Evolutionary conservation across 2,888 invertebrate species (phyloP), one percentile per base, ranked within the genome.

Genomic region (Tortricodes alternella): DNA sequence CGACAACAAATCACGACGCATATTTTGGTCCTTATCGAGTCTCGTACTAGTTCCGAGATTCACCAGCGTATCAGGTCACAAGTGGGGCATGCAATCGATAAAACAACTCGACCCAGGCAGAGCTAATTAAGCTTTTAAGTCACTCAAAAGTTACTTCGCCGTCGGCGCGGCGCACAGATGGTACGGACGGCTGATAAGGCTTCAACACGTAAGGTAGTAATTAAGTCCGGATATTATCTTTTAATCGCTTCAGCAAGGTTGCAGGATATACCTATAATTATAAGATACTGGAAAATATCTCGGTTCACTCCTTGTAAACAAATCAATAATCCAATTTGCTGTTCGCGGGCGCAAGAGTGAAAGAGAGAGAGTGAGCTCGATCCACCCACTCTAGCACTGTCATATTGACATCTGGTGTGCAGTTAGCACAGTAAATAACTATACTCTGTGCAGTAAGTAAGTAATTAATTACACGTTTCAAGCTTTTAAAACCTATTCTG

Each of bases 201-300:
- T 67, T 71, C 72, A 66, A 74, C 89, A 89, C 87, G 89, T 73
- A 84, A 88, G 72, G 77, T 66, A 73, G 84, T 81, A 86, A 89
- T 88, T 88, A 88, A 76, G 73, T 72, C 68, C 63, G 76, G 73
- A 77, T 82, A 82, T 79, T 88, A 89, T 89, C 89, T 85, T 73
- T 67, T 65, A 76, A 84, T 83, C 85, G 74, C 78, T 82, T 83
- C 78, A 78, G 78, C 88, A 88, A 87, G 88, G 87, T 78, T 85
- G 72, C 66, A 67, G 61, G 61, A 70, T 66, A 76, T 83, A 85
- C 61, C 70, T 80, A 80, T 81, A 82, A 57, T 43, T 68, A 70
- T 64, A 73, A 66, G 67, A 73, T 71, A 74, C 71, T 71, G 67
- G 62, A 72, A 72, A 76, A 75, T 73, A 74, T 79, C 69, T 62